A percentile compares a stretch with the other conserved stretches of the same genome.
Conservation (phyloP, 2,113 vertebrate genomes). For the Macroglossus sobrinus region DNA sequence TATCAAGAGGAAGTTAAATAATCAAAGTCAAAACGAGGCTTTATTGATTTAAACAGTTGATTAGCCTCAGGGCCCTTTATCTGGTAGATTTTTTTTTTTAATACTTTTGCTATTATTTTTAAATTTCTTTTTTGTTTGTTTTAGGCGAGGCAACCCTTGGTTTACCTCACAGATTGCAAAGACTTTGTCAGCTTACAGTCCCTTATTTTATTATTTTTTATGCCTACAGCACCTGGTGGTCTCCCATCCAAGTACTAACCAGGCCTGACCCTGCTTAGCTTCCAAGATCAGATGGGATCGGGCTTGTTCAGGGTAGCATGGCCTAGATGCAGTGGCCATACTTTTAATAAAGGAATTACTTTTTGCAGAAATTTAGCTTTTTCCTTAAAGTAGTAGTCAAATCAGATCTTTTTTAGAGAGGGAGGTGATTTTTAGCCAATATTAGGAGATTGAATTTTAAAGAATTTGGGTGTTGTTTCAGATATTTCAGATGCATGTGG, state of each 20-base stretch:
- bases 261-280: no score
- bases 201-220: no score
- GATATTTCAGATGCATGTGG: neutral
- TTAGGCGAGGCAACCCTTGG: no score
- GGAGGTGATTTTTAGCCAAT: neutral
- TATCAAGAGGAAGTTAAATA: constrained; percentile 45
- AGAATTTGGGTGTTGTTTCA: neutral
- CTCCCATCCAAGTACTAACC: no score
- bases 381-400: neutral
- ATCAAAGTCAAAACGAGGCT: neutral
- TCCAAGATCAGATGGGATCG: no score
- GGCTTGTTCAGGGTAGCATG: no score
- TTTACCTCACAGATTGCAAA: no score
- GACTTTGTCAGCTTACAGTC: no score
- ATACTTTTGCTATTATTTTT: neutral
- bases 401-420: neutral
- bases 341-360: neutral
- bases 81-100: neutral
- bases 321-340: neutral
- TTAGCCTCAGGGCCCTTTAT: neutral
- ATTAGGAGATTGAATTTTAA: constrained; percentile 51
- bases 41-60: constrained; percentile 21
- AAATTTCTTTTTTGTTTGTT: no score
- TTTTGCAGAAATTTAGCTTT: constrained; percentile 30
- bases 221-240: no score